These are phyloP conservation scores for Drosophila varians DNA, from an alignment of 1,140 invertebrate genomes.

Conservation along the genomic window DNA sequence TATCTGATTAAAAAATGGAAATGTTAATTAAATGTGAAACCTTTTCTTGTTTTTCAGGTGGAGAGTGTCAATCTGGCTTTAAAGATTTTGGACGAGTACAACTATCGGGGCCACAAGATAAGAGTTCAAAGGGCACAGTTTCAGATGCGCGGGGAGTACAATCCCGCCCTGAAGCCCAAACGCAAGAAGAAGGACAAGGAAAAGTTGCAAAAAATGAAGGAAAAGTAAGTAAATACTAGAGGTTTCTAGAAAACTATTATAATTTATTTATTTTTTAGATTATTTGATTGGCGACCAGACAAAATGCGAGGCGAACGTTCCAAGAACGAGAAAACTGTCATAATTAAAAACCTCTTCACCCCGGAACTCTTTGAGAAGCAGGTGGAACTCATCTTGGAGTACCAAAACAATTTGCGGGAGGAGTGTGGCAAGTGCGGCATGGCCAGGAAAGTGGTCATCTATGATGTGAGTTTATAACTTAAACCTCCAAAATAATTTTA, in stretches of 20 bases:
- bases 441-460: conserved; percentile 96
- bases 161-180: conserved; percentile 96
- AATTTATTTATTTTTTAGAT: conserved; percentile 83
- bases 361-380: conserved; percentile 95
- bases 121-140: conserved; percentile 97
- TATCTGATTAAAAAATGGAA: conserved; percentile 32
- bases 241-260: too few relatives aligned
- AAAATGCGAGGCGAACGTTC: conserved; percentile 92
- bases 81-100: conserved; percentile 95
- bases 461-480: conserved; percentile 89
- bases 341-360: conserved; percentile 97
- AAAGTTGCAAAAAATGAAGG: conserved; percentile 96
- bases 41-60: conserved; percentile 85
- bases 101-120: conserved; percentile 90
- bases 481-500: not conserved
- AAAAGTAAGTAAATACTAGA: conserved; percentile 88
- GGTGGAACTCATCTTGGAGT: conserved; percentile 94
- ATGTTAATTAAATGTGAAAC: not conserved
- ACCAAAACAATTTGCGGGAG: conserved; percentile 94
- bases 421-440: conserved; percentile 96
- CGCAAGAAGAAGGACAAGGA: conserved; percentile 95
- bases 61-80: conserved; percentile 98
- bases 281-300: conserved; percentile 98
- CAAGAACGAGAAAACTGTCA: conserved; percentile 95
- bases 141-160: conserved; percentile 96